Evolutionary conservation across 2,888 invertebrate species (phyloP).

Genomic region (Parnassius glacialis): DNA sequence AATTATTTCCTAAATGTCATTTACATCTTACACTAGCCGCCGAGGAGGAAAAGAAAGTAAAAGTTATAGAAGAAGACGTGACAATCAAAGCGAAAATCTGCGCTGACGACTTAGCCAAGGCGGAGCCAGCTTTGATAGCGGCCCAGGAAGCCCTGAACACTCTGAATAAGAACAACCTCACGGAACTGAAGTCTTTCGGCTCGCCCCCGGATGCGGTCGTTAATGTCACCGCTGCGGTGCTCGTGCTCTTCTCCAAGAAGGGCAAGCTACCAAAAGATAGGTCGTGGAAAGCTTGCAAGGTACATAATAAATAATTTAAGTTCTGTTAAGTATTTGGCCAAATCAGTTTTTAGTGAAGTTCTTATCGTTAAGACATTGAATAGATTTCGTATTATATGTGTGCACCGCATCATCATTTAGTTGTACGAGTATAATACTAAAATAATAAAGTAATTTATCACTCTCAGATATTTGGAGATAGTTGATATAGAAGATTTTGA

Average conservation of each 20-base stretch:
- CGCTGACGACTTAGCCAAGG: constrained; percentile 93
- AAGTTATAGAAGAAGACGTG: constrained; percentile 93
- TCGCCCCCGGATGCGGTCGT: constrained; percentile 94
- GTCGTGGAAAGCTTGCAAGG: constrained; percentile 95
- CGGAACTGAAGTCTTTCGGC: constrained; percentile 96
- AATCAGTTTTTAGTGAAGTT: no score
- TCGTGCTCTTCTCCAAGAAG: constrained; percentile 90
- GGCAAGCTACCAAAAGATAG: constrained; percentile 95
- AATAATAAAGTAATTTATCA: no score
- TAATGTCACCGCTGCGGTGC: constrained; percentile 92
- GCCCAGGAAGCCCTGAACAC: constrained; percentile 96
- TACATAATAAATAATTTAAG: constrained; percentile 30
- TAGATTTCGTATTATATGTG: no score
- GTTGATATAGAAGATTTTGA: no score
- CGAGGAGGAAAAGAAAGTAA: constrained; percentile 94
- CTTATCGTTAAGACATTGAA: no score
- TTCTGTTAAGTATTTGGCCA: no score
- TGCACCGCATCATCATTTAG: no score
- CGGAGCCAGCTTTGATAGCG: constrained; percentile 94
- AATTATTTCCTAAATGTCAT: no score
- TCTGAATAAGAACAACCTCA: constrained; percentile 94
- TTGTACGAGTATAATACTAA: no score
- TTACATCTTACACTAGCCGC: constrained; percentile 64
- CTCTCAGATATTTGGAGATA: no score
- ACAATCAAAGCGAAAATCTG: constrained; percentile 91